These are phyloP conservation scores for Latrodectus hesperus DNA, from an alignment of 2,888 invertebrate species.

Conservation along the genomic window DNA sequence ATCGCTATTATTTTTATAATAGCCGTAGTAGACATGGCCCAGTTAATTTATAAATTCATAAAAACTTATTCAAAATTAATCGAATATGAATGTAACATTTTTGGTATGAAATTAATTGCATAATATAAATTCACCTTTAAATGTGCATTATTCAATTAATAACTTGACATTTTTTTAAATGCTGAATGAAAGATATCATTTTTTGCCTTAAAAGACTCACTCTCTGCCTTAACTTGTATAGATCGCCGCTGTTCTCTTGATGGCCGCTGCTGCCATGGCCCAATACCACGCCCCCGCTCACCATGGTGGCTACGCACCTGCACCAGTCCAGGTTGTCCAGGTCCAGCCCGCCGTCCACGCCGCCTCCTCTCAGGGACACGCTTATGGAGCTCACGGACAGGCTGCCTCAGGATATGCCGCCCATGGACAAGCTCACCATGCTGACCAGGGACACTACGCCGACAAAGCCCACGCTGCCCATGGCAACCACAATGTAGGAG, in stretches of 20 bases:
- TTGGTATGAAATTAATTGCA: too few species aligned
- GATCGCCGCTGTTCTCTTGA: slow-evolving; percentile 40
- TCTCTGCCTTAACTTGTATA: neutral
- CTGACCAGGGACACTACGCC: slow-evolving; percentile 45
- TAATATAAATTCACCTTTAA: too few species aligned
- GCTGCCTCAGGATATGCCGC: slow-evolving; percentile 49
- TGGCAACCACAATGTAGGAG: slow-evolving; percentile 57
- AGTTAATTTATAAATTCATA: too few species aligned
- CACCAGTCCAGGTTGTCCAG: slow-evolving; percentile 20
- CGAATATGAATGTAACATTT: too few species aligned
- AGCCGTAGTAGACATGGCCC: too few species aligned
- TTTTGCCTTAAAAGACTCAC: too few species aligned
- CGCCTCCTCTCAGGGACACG: slow-evolving; percentile 31
- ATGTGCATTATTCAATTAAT: too few species aligned
- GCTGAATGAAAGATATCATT: too few species aligned
- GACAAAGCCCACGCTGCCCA: slow-evolving; percentile 56
- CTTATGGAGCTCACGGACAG: slow-evolving; percentile 54
- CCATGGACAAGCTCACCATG: slow-evolving; percentile 46
- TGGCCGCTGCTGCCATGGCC: slow-evolving; percentile 56
- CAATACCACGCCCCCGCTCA: slow-evolving; percentile 14
- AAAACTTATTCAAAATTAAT: too few species aligned
- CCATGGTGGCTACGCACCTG: slow-evolving; percentile 3
- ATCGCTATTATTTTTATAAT: neutral
- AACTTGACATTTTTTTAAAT: too few species aligned
- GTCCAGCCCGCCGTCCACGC: slow-evolving; percentile 7